phyloP scores from a whole-genome alignment of 2,888 invertebrate genomes.

The Nomada flava region DNA sequence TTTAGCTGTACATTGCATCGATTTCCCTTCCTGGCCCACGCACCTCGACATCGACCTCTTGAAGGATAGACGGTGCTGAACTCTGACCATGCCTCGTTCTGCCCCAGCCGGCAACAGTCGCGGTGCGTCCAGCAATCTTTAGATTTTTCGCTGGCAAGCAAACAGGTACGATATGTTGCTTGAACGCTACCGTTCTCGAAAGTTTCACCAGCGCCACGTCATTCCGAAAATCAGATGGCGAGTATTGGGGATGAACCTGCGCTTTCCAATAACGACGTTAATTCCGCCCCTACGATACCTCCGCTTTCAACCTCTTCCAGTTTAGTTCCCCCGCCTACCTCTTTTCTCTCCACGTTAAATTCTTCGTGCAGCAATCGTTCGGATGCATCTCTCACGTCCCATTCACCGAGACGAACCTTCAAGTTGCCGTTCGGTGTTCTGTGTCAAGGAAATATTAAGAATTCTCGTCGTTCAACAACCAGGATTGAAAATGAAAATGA shows the following conservation, averaged over 20 bases:
- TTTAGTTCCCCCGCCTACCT: slow-evolving; percentile 84
- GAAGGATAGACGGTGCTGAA: slow-evolving; percentile 94
- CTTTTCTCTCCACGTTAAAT: slow-evolving; percentile 94
- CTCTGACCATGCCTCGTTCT: slow-evolving; percentile 94
- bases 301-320: not conserved
- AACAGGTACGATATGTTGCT: slow-evolving; percentile 96
- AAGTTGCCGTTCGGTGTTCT: slow-evolving; percentile 95
- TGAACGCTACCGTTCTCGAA: slow-evolving; percentile 92
- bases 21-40: not conserved
- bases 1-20: not conserved
- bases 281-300: not conserved
- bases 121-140: slow-evolving; percentile 94
- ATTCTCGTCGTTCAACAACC: not conserved
- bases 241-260: slow-evolving; percentile 93
- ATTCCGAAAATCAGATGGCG: slow-evolving; percentile 95
- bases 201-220: slow-evolving; percentile 94
- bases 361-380: slow-evolving; percentile 95
- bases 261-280: slow-evolving; percentile 8
- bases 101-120: slow-evolving; percentile 97
- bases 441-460: slow-evolving; percentile 62
- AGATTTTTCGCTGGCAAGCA: slow-evolving; percentile 92
- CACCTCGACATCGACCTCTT: slow-evolving; percentile 93
- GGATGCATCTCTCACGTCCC: slow-evolving; percentile 94
- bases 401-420: slow-evolving; percentile 95
- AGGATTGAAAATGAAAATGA: not conserved